Evolutionary conservation across 2,797 vertebrate genomes (phyloP).

Genomic region (Echiichthys vipera): DNA sequence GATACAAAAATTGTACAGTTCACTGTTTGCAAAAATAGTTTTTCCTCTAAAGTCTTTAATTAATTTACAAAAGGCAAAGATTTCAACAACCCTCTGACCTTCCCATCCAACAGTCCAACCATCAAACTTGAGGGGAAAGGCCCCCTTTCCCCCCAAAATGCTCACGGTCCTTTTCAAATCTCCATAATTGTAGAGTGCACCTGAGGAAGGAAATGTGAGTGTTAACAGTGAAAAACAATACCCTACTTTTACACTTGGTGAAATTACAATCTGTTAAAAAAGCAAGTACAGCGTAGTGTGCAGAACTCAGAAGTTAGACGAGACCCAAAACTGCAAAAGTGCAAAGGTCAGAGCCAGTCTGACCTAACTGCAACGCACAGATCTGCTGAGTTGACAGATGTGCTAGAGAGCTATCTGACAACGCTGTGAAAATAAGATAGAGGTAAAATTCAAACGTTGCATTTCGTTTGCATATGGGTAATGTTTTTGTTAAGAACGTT

Average conservation of each 20-base stretch:
- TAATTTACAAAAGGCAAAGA: slow-evolving; percentile 83
- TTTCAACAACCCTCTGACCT: slow-evolving; percentile 78
- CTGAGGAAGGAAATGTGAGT: slow-evolving; percentile 72
- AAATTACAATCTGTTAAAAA: background rate
- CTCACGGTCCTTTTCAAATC: slow-evolving; percentile 85
- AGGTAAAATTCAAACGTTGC: background rate
- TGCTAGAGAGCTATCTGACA: background rate
- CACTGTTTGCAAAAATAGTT: slow-evolving; percentile 82
- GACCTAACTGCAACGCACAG: background rate
- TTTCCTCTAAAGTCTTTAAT: slow-evolving; percentile 59
- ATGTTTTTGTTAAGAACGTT: background rate
- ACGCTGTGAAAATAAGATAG: background rate
- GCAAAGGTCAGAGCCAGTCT: slow-evolving; percentile 19
- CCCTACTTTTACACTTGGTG: background rate
- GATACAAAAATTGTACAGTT: slow-evolving; percentile 76
- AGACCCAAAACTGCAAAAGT: background rate
- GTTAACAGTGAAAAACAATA: background rate
- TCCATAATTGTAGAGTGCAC: slow-evolving; percentile 96
- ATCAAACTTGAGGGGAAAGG: slow-evolving; percentile 89
- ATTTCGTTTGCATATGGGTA: background rate
- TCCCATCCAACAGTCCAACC: slow-evolving; percentile 79
- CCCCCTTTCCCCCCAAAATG: slow-evolving; percentile 84
- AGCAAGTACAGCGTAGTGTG: background rate
- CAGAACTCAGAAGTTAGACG: background rate
- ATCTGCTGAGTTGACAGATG: slow-evolving; percentile 21